These are phyloP conservation scores for Nineta flava DNA, from an alignment of 2,888 invertebrate species.

Conservation along the genomic window DNA sequence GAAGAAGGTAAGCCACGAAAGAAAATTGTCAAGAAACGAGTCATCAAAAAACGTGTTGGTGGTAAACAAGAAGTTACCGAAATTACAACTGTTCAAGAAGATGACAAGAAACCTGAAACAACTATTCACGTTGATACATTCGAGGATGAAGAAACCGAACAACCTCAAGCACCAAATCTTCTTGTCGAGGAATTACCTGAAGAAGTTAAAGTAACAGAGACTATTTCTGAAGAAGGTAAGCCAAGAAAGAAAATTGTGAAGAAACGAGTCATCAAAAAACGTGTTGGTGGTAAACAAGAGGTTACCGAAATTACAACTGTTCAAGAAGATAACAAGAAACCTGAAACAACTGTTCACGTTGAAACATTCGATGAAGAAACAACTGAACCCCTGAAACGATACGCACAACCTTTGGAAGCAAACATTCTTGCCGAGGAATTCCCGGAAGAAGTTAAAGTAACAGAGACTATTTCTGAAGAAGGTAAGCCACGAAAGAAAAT, in stretches of 20 bases:
- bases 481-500: slow-evolving; percentile 16
- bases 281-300: slow-evolving; percentile 14
- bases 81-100: slow-evolving; percentile 32
- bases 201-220: slow-evolving; percentile 23
- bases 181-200: slow-evolving; percentile 25
- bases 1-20: slow-evolving; percentile 16
- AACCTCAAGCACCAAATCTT: slow-evolving; percentile 17
- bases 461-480: slow-evolving; percentile 13
- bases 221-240: slow-evolving; percentile 14
- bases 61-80: slow-evolving; percentile 22
- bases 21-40: slow-evolving; percentile 20
- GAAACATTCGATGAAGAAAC: slow-evolving; percentile 7
- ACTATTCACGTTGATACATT: slow-evolving; percentile 23
- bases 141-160: slow-evolving; percentile 15
- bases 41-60: slow-evolving; percentile 22
- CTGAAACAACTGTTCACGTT: slow-evolving; percentile 10
- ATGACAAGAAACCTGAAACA: slow-evolving; percentile 25
- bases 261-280: slow-evolving; percentile 14
- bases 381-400: no score
- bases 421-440: slow-evolving; percentile 10
- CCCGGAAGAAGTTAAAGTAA: slow-evolving; percentile 13
- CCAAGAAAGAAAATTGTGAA: slow-evolving; percentile 16
- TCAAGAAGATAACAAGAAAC: slow-evolving; percentile 15
- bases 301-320: slow-evolving; percentile 16
- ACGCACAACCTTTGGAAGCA: slow-evolving; percentile 2